Evolutionary conservation across 2,888 invertebrate species (phyloP).

Genomic region (Phasia obesa): DNA sequence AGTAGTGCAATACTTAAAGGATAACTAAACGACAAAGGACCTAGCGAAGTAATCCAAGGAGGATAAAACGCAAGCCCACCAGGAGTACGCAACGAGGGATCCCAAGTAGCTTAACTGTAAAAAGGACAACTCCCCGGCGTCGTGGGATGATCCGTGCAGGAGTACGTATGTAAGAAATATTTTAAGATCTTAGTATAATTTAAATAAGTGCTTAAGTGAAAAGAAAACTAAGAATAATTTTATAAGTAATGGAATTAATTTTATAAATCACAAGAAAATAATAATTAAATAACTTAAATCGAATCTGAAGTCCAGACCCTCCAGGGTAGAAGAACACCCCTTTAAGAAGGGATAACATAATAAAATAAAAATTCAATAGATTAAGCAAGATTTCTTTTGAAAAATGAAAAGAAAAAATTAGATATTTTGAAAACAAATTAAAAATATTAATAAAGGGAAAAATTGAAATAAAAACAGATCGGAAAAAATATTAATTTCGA

Average conservation of each 20-base stretch:
- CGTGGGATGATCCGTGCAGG: background rate
- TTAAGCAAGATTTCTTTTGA: too few relatives aligned
- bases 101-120: background rate
- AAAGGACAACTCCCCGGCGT: background rate
- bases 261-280: background rate
- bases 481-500: too few relatives aligned
- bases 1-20: background rate
- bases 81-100: background rate
- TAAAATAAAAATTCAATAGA: too few relatives aligned
- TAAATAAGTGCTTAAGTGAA: background rate
- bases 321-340: background rate
- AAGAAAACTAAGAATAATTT: background rate
- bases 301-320: background rate
- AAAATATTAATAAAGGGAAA: too few relatives aligned
- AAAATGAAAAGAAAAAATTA: too few relatives aligned
- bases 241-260: background rate
- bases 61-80: background rate
- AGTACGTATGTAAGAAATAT: background rate
- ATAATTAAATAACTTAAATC: background rate
- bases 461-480: too few relatives aligned
- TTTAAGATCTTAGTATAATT: background rate
- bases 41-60: background rate
- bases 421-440: too few relatives aligned
- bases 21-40: background rate
- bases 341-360: background rate